Percentiles rank a stretch among this genome's conserved stretches.
Conservation (phyloP, 2,888 invertebrate genomes). For the Perdita meconis region DNA sequence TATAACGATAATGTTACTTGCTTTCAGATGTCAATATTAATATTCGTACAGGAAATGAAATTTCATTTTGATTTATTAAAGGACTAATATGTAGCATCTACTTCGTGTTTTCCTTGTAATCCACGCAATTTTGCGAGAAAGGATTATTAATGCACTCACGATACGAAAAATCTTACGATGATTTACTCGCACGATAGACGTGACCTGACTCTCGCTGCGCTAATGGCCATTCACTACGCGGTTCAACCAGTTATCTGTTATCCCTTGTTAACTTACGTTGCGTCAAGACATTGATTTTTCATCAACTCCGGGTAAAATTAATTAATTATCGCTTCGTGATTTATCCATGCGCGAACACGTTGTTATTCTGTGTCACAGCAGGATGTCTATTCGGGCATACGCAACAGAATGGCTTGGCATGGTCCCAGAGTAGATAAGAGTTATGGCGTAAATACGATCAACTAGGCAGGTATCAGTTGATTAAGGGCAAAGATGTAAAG, state of each 20-base stretch:
- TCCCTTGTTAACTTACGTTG: conserved; percentile 42
- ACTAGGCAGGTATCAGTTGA: conserved; percentile 13
- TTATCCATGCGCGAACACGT: conserved; percentile 58
- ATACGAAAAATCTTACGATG: conserved; percentile 16
- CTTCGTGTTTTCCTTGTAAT: conserved; percentile 3
- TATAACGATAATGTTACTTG: too few relatives aligned
- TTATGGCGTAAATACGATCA: conserved; percentile 25
- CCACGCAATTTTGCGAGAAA: conserved; percentile 1
- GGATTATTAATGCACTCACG: conserved; percentile 31
- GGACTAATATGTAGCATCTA: background rate
- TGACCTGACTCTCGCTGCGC: conserved; percentile 5
- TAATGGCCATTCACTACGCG: conserved; percentile 2
- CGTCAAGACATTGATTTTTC: conserved; percentile 41
- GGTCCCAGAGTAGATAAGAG: conserved; percentile 34
- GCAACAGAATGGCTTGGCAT: background rate
- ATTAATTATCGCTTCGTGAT: conserved; percentile 66
- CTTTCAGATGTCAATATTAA: background rate
- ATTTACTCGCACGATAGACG: conserved; percentile 36
- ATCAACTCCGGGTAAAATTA: conserved; percentile 39
- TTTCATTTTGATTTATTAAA: background rate
- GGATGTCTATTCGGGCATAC: conserved; percentile 57
- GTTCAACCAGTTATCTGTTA: conserved; percentile 47
- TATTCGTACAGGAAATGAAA: background rate
- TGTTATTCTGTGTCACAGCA: conserved; percentile 52
- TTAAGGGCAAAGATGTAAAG: background rate